Conservation (phyloP, 2,888 invertebrate species). For the Keiferia lycopersicella region DNA sequence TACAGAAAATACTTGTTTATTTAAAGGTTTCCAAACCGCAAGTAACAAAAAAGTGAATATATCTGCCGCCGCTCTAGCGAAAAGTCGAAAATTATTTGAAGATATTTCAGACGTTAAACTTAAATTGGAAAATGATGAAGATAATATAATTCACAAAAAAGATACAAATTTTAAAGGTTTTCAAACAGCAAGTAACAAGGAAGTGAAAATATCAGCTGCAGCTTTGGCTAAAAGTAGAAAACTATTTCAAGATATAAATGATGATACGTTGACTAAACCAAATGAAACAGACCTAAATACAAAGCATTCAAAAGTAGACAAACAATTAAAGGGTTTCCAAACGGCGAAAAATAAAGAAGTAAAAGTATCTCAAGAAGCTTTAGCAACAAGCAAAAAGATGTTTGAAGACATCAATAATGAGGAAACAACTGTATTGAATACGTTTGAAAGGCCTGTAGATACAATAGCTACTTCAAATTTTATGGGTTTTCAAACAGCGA, state of each 20-base stretch:
- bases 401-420: conserved; percentile 40
- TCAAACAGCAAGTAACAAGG: conserved; percentile 49
- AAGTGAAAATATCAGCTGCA: conserved; percentile 50
- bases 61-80: conserved; percentile 40
- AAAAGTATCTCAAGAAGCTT: conserved; percentile 44
- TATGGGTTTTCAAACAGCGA: conserved; percentile 47
- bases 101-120: conserved; percentile 32
- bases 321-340: conserved; percentile 39
- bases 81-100: conserved; percentile 43
- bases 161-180: conserved; percentile 42
- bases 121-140: background rate
- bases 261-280: background rate
- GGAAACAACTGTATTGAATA: background rate
- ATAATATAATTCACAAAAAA: background rate
- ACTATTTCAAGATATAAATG: conserved; percentile 37
- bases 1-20: conserved; percentile 36
- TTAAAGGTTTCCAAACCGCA: conserved; percentile 51
- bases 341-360: conserved; percentile 49
- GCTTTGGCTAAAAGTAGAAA: conserved; percentile 40
- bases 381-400: conserved; percentile 39
- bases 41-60: conserved; percentile 52
- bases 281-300: background rate
- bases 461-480: conserved; percentile 42
- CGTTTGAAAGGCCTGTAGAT: background rate
- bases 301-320: background rate